Base-by-base conservation (phyloP, 1,140 invertebrate genomes). In the Pectinophora gossypiella region DNA sequence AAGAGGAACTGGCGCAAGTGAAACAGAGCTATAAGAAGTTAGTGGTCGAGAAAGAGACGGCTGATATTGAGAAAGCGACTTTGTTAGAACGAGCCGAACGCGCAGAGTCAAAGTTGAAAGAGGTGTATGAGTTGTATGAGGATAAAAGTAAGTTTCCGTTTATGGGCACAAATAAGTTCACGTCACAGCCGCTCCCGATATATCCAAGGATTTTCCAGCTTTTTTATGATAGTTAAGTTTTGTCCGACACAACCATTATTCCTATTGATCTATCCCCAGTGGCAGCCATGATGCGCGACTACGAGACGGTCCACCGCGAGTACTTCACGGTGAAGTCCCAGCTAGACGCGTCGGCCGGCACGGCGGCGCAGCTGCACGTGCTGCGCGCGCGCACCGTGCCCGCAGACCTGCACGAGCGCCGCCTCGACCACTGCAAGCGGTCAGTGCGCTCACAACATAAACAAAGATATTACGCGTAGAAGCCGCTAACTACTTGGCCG, bases 81-180 rank as follows among this genome's bases (percentile, higher is more conserved):
- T 63, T 92, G 51, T 72, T 83, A 21, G 89, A 90, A 54, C 80
- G 89, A 54, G 89, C 87, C 21, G 85, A 88, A 10, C 73, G 82
- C 43, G 89, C 89, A 21, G 89, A 92, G 56, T 86, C 89, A 48
- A 93, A 93, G 65, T 64, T 92, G 19, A 88, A 91, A 53, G 90
- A 92, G 59, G 88, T 92, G 46, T 89, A 91, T 64, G 89, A 89
- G 18, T 62, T 90, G 27, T 93, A 92, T 69, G 91, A 92, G 67
- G 83, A 89, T 58, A 92, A 92, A 77, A 89, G 83, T 86, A 53
- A 72, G 82, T 73, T 22, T 40, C 15, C 4, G 3, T 13, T 13
- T 38, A 6, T 23, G 22, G 22, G 10, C 22, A 23, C 22, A 4
- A 23, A 23, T 10, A 23, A 5, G 4, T 23, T 23, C 4, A 23